Conservation (phyloP, 2,888 invertebrate genomes). For the Noctua janthina region DNA sequence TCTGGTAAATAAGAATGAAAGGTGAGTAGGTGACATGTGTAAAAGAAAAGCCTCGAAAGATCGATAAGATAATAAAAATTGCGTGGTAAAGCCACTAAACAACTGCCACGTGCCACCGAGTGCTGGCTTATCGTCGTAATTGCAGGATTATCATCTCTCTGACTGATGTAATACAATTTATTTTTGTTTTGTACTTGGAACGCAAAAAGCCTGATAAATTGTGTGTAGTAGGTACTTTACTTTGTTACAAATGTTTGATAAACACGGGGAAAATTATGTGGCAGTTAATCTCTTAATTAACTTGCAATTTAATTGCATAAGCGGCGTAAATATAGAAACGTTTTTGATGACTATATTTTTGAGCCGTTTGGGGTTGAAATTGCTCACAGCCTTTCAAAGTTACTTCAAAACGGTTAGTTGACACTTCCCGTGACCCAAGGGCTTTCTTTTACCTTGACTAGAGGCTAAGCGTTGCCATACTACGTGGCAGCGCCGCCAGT, state of each 20-base stretch:
- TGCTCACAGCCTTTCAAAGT: not conserved
- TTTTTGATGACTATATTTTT: not conserved
- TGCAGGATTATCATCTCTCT: conserved; percentile 28
- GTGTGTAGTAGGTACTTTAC: not conserved
- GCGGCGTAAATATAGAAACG: not conserved
- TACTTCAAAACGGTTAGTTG: not conserved
- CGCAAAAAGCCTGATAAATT: conserved; percentile 5
- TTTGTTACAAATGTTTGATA: not conserved
- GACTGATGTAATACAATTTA: conserved; percentile 24
- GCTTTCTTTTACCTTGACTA: not conserved
- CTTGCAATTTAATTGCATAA: not conserved
- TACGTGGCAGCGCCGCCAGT: not conserved
- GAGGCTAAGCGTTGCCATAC: not conserved
- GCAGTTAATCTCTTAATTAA: not conserved
- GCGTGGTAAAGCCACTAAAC: not conserved
- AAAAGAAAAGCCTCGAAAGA: conserved; percentile 20
- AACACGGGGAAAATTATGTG: not conserved
- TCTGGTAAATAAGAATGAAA: not conserved
- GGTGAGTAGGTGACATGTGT: not conserved
- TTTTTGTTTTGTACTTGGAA: conserved; percentile 9
- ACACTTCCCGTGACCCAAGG: not conserved
- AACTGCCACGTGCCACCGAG: not conserved
- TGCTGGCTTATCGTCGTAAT: conserved; percentile 27
- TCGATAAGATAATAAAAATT: conserved; percentile 28
- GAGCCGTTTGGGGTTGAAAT: not conserved